These are phyloP conservation scores for Syrphus vitripennis DNA, from an alignment of 2,888 invertebrate species.

Conservation along the genomic window DNA sequence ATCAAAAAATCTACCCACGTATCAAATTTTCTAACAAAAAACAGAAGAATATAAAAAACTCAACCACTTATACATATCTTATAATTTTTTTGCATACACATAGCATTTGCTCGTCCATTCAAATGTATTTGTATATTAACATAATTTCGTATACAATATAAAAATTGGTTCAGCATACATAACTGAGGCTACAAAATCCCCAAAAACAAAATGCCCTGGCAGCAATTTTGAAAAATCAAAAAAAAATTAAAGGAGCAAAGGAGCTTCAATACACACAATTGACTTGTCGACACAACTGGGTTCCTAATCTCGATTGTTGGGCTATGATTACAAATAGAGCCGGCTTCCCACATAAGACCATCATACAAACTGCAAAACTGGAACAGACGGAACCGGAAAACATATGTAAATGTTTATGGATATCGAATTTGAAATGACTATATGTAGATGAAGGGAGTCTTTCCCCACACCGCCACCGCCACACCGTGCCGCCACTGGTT, in stretches of 20 bases:
- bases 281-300: conserved; percentile 64
- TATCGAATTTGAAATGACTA: conserved; percentile 54
- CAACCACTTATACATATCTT: not conserved
- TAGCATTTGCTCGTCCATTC: conserved; percentile 40
- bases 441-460: conserved; percentile 7
- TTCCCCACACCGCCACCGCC: not conserved
- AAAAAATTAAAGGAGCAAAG: not conserved
- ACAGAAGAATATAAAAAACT: not conserved
- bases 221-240: conserved; percentile 36
- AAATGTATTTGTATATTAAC: conserved; percentile 56
- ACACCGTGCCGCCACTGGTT: not conserved
- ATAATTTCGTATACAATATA: conserved; percentile 50
- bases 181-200: conserved; percentile 22
- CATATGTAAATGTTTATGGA: conserved; percentile 31
- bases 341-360: not conserved
- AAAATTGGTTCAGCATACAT: conserved; percentile 53
- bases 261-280: conserved; percentile 16
- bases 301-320: conserved; percentile 54
- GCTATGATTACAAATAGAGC: conserved; percentile 52
- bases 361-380: not conserved
- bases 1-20: conserved; percentile 44
- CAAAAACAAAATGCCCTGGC: conserved; percentile 23
- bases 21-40: not conserved
- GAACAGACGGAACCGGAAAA: conserved; percentile 1
- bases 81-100: conserved; percentile 7